Evolutionary conservation across 2,113 vertebrate species (phyloP).

Genomic region (Protobothrops mucrosquamatus): DNA sequence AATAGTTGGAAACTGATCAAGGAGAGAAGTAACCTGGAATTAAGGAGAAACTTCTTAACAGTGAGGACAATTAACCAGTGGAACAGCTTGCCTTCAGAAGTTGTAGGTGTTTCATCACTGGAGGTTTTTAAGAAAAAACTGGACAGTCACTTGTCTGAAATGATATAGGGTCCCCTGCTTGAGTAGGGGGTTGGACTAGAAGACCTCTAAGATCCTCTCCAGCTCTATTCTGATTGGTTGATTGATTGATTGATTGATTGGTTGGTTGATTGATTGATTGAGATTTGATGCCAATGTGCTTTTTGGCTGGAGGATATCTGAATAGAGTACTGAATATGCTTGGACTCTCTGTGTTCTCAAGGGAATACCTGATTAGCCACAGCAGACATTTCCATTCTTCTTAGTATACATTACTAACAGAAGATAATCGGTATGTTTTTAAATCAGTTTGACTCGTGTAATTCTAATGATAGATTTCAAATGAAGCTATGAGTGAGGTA

Average conservation of each 20-base stretch:
- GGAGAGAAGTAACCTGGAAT: neutral
- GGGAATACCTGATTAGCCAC: neutral
- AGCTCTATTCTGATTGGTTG: neutral
- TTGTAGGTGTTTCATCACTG: neutral
- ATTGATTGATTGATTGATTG: neutral
- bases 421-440: neutral
- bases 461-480: neutral
- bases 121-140: neutral
- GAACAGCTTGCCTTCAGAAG: neutral
- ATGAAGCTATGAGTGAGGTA: neutral
- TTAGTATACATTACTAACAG: neutral
- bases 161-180: neutral
- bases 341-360: neutral
- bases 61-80: neutral
- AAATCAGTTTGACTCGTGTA: neutral
- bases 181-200: neutral
- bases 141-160: neutral
- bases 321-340: neutral
- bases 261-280: neutral
- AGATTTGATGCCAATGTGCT: neutral
- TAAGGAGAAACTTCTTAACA: neutral
- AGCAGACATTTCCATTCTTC: neutral
- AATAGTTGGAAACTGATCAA: neutral
- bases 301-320: neutral
- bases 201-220: neutral